Percentiles rank a stretch among this genome's conserved stretches.
Conservation (phyloP, 2,888 invertebrate genomes). For the Drosophila atripex region DNA sequence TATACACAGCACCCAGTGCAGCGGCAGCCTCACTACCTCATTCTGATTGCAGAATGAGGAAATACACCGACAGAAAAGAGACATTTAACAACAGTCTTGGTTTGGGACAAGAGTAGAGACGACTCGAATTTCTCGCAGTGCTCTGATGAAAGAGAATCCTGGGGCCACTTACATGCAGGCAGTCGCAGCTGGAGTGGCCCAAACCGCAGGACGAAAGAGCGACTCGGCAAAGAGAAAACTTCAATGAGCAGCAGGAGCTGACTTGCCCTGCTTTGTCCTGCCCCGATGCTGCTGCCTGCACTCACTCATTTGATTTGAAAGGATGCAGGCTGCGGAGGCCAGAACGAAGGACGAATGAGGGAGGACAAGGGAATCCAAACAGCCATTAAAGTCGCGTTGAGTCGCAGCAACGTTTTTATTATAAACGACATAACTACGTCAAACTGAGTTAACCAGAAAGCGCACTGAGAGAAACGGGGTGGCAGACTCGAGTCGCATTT, state of each 20-base stretch:
- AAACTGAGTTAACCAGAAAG: constrained; percentile 70
- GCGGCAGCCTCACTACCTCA: too few species aligned
- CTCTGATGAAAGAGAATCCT: constrained; percentile 40
- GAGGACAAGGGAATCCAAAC: constrained; percentile 42
- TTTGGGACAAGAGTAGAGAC: too few species aligned
- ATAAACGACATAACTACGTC: constrained; percentile 79
- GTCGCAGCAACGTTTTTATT: constrained; percentile 71
- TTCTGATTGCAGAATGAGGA: constrained; percentile 11
- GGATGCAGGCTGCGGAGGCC: constrained; percentile 55
- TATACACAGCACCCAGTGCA: constrained; percentile 33
- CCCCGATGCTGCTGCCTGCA: constrained; percentile 25
- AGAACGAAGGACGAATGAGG: constrained; percentile 27
- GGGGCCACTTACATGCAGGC: constrained; percentile 79
- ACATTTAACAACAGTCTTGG: too few species aligned
- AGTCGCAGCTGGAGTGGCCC: constrained; percentile 49
- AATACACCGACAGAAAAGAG: constrained; percentile 4
- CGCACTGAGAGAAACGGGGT: constrained; percentile 13
- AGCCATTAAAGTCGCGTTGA: constrained; percentile 76
- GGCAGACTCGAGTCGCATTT: too few species aligned
- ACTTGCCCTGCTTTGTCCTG: constrained; percentile 47
- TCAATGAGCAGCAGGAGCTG: constrained; percentile 51
- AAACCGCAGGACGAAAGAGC: constrained; percentile 54
- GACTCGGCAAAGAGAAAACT: constrained; percentile 48
- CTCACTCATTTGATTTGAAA: constrained; percentile 76
- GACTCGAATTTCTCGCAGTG: constrained; percentile 3